Base-by-base conservation (phyloP, 2,888 invertebrate genomes). In the Acheta domesticus region DNA sequence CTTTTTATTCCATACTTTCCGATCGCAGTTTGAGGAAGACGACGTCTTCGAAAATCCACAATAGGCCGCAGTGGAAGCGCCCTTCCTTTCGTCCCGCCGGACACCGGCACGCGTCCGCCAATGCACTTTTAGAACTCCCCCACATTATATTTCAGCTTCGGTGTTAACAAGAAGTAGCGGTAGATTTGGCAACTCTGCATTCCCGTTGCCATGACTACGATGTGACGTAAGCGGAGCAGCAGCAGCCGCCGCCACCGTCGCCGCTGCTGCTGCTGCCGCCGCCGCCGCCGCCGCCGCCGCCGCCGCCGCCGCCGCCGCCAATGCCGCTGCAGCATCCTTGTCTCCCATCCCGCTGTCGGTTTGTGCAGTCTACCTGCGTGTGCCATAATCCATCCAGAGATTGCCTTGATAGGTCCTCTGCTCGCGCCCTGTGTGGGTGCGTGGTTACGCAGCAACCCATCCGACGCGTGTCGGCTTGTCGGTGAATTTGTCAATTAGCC, bases 301-400 rank as follows among this genome's bases (percentile, higher is more conserved):
- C 80, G 80, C 80, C 80, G 49, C 81, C 73, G 75, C 81, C 77
- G 78, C 78, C 80, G 75, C 80, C 78, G 81, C 80, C 81, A 83
- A 83, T 81, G 82, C 80, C 83, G 83, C 83, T 83, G 80, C 82
- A 83, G 84, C 76, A 16, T 21, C 19, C 76, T 5, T 36, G 48
- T 8, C 48, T 73, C 76, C 19, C 62, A 79, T 49, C 75, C 76
- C 49, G 74, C 49, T 49, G 75, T 48, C 48, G 74, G 20, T 50
- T 20, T 49, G 49, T 77, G 50, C 77, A 77, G 77, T n/a, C 76
- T 76, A 76, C 76, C 79, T 79, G 62, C 50, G 16, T 74, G 21
- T 74, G 20, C 74, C n/a, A 20, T 21, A 21, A 74, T 74, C 74
- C 74, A 74, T 21, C 74, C 20, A 20, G 74, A 74, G 12, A 74